Conservation (phyloP, 2,113 vertebrate genomes). For the Numida meleagris region DNA sequence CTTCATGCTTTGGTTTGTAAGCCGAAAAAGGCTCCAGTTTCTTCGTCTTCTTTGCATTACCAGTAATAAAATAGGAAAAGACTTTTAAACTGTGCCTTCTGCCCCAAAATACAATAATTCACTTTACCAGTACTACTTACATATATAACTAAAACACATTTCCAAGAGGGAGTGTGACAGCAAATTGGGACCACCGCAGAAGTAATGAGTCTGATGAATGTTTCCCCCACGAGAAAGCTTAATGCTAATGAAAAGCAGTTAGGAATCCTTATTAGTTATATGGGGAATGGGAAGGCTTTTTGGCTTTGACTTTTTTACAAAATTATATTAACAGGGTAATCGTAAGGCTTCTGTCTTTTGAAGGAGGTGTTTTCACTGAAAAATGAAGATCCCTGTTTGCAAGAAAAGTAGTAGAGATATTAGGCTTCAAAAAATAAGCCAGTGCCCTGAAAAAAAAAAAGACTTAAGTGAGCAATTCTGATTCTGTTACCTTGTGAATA, state of each 20-base stretch:
- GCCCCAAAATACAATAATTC: neutral
- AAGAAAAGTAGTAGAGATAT: neutral
- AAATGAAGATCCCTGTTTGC: neutral
- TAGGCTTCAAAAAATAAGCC: neutral
- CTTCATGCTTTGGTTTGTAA: neutral
- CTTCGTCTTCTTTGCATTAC: neutral
- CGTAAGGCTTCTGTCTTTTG: neutral
- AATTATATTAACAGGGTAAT: neutral
- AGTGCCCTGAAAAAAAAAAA: neutral
- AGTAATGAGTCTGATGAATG: neutral
- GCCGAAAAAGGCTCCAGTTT: neutral
- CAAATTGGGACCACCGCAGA: neutral
- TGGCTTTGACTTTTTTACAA: neutral
- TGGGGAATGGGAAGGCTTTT: neutral
- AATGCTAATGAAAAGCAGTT: neutral
- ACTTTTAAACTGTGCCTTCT: neutral
- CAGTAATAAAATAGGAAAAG: neutral
- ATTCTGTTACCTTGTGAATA: neutral
- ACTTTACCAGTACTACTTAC: neutral
- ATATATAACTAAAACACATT: neutral
- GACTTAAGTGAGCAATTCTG: neutral
- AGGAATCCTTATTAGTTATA: neutral
- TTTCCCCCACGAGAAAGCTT: constrained; percentile 10
- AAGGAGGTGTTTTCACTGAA: neutral
- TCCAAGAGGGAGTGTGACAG: neutral